Percentiles rank a stretch among this genome's conserved stretches.
Evolutionary conservation across 2,888 invertebrate species (phyloP).

Genomic region (Andrena marginata): DNA sequence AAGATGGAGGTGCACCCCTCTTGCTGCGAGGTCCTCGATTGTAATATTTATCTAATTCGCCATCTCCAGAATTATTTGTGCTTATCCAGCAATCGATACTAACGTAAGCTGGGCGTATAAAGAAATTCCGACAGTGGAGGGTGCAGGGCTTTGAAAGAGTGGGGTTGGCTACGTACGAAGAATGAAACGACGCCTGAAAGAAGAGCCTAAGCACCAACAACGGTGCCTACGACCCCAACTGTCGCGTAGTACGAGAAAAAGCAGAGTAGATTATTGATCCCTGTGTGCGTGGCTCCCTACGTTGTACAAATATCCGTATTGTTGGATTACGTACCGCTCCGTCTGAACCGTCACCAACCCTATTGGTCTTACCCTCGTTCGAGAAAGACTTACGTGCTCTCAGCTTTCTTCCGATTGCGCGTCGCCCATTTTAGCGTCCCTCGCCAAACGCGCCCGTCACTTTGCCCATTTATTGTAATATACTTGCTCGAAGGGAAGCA

Average conservation of each 20-base stretch:
- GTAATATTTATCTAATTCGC: too few relatives aligned
- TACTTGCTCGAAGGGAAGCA: too few relatives aligned
- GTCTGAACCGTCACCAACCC: slow-evolving; percentile 9
- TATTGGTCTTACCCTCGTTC: slow-evolving; percentile 32
- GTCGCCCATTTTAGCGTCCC: neutral
- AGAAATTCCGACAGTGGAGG: too few relatives aligned
- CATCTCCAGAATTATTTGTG: too few relatives aligned
- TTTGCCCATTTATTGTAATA: neutral
- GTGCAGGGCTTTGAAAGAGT: neutral
- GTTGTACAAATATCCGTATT: slow-evolving; percentile 79
- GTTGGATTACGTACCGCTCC: slow-evolving; percentile 54
- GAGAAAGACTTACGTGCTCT: slow-evolving; percentile 17
- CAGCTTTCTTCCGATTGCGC: slow-evolving; percentile 9
- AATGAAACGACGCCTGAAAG: neutral
- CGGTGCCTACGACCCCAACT: slow-evolving; percentile 9
- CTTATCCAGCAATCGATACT: too few relatives aligned
- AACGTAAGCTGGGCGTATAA: too few relatives aligned
- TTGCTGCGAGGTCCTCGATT: too few relatives aligned
- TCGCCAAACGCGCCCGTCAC: neutral
- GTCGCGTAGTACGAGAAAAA: slow-evolving; percentile 20
- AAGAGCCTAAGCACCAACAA: neutral
- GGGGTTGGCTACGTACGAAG: neutral
- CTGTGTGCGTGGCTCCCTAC: slow-evolving; percentile 62
- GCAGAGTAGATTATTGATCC: slow-evolving; percentile 78
- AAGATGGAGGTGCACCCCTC: too few relatives aligned